Percentiles rank a stretch among this genome's conserved stretches.
These are phyloP conservation scores for Cromileptes altivelis DNA, from an alignment of 2,113 vertebrate genomes.

Conservation along the genomic window DNA sequence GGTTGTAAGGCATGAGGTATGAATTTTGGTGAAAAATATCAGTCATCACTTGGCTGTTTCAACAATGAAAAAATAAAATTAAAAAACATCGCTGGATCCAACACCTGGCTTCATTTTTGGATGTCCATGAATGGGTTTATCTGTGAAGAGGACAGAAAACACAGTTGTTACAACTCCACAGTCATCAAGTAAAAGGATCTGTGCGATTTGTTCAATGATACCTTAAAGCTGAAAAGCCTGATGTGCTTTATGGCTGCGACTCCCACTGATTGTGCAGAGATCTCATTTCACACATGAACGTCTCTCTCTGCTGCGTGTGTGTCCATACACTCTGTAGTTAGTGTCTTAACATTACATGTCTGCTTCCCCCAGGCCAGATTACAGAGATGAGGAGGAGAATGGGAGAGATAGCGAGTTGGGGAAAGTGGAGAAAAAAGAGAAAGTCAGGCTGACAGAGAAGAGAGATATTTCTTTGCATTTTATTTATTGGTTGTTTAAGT, in stretches of 20 bases:
- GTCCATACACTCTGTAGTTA: constrained; percentile 72
- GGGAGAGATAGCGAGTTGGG: constrained; percentile 25
- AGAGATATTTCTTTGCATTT: not conserved
- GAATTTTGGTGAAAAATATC: too few relatives aligned
- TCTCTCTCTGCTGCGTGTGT: constrained; percentile 62
- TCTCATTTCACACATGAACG: constrained; percentile 85
- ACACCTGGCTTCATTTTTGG: not conserved
- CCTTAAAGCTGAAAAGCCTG: constrained; percentile 72
- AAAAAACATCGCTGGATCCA: not conserved
- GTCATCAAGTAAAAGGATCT: constrained; percentile 61
- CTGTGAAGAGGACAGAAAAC: constrained; percentile 47
- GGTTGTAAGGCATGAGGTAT: not conserved
- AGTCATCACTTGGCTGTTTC: not conserved
- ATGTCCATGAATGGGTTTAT: constrained; percentile 39
- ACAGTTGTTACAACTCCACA: constrained; percentile 56
- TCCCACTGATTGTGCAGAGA: constrained; percentile 78
- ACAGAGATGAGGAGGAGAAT: constrained; percentile 32
- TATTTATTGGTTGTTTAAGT: not conserved
- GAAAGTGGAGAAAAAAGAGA: constrained; percentile 33
- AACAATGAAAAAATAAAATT: too few relatives aligned
- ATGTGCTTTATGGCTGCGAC: constrained; percentile 72
- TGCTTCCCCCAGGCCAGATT: constrained; percentile 76
- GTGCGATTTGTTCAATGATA: constrained; percentile 68
- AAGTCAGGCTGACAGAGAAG: not conserved
- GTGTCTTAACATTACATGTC: constrained; percentile 77